A percentile compares a stretch with the other conserved stretches of the same genome.
Evolutionary conservation across 2,888 invertebrate species (phyloP).

Genomic region (Neoscelio sp.): DNA sequence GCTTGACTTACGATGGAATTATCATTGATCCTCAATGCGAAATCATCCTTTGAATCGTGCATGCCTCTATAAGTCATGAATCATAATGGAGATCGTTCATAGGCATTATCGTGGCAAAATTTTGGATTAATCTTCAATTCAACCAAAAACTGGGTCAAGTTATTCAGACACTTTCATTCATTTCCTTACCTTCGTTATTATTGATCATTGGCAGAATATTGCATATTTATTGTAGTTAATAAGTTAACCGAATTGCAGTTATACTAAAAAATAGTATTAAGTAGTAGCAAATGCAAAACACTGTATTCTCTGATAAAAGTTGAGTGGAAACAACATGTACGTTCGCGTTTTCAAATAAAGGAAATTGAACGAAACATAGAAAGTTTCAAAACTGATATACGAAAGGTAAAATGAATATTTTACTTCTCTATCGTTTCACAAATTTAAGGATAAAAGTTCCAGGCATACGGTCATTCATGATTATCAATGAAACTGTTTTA

Average conservation of each 20-base stretch:
- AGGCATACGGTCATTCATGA: too few species aligned
- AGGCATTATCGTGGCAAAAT: not conserved
- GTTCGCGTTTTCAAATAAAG: not conserved
- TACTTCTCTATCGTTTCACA: too few species aligned
- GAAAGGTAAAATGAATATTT: too few species aligned
- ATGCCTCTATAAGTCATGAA: not conserved
- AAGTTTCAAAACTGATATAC: too few species aligned
- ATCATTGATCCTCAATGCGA: not conserved
- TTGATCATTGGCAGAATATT: not conserved
- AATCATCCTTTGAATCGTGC: not conserved
- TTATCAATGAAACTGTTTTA: too few species aligned
- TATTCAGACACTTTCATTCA: not conserved
- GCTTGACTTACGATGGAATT: not conserved
- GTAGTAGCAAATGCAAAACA: not conserved
- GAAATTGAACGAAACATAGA: too few species aligned
- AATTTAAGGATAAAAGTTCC: not conserved
- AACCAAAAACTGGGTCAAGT: not conserved
- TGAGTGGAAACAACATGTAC: not conserved
- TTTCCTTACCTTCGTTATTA: not conserved
- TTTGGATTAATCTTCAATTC: not conserved
- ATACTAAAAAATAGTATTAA: not conserved
- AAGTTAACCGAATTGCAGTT: conserved; percentile 3
- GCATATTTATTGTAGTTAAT: conserved; percentile 1
- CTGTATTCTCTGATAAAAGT: not conserved
- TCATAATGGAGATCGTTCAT: not conserved